A percentile compares a stretch with the other conserved stretches of the same genome.
These are phyloP conservation scores for Ceryle rudis DNA, from an alignment of 2,797 vertebrate species.

Conservation along the genomic window DNA sequence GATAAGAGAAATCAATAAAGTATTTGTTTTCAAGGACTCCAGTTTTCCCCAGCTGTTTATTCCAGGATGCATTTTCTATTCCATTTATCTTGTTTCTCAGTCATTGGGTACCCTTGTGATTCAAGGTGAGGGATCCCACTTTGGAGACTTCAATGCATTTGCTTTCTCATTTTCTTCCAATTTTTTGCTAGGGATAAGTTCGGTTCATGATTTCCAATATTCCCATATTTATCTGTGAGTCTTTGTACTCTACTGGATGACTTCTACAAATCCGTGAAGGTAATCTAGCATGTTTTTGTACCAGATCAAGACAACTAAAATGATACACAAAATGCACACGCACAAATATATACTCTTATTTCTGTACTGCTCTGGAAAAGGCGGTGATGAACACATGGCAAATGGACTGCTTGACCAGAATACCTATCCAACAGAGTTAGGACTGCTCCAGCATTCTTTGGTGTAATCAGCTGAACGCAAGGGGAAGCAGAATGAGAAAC, in stretches of 20 bases:
- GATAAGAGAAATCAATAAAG: background rate
- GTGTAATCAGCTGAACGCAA: background rate
- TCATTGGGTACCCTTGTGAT: background rate
- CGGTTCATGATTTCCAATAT: background rate
- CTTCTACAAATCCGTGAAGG: background rate
- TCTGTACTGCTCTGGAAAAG: background rate
- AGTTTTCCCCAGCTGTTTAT: background rate
- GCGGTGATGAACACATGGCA: rapidly evolving
- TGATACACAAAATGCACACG: background rate
- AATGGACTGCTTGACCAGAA: background rate
- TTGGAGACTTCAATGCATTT: background rate
- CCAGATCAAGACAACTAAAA: background rate
- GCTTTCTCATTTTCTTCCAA: background rate
- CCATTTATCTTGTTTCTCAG: background rate
- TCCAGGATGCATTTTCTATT: background rate
- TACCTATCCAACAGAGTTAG: background rate
- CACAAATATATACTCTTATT: background rate
- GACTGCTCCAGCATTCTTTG: background rate
- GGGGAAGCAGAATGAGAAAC: background rate
- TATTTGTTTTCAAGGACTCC: background rate
- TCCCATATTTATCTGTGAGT: background rate
- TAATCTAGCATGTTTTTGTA: background rate
- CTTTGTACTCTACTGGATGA: background rate
- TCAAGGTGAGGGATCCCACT: background rate
- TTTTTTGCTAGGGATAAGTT: background rate